Base-by-base conservation (phyloP, 2,888 invertebrate genomes). In the Minunthozetes semirufus region DNA sequence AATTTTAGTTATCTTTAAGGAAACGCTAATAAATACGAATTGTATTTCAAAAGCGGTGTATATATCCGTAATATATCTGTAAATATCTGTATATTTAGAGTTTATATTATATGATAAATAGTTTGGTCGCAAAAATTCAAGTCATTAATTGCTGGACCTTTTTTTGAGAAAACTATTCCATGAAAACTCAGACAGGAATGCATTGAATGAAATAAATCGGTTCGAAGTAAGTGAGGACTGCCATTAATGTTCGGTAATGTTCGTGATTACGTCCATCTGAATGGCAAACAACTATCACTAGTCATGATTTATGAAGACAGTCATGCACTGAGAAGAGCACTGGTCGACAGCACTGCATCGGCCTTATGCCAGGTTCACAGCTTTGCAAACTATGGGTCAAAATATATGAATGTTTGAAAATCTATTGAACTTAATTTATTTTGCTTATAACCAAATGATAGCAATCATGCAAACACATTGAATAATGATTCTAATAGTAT, bases 251-350 rank as follows among this genome's bases (percentile, higher is more conserved):
- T 27, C 19, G 25, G 27, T 61, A 61, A 61, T 25, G 61, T 61
- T 61, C 61, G 61, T 61, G 61, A 25, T 61, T 61, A 22, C 19
- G 61, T 61, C 29, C 61, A 61, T 61, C 61, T 61, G 5, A 27
- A 61, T 27, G 29, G 61, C 29, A 50, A 61, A 61, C 61, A 61
- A 29, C 61, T 61, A 61, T 61, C 61, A 27, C 61, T 27, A 61
- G n/a, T 19, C 17, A 61, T 61, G 61, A 61, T 61, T 61, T 61
- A 61, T 61, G 61, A 61, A 61, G 61, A 22, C n/a, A 61, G 61
- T 61, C 27, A 61, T 61, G 61, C 61, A 61, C 27, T 61, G 27
- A 25, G 61, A 27, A 27, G n/a, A 61, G 29, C 29, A 27, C 27
- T 27, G 17, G 29, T 25, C 27, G 61, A 27, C 19, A 8, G 61